Percentiles rank a stretch among this genome's conserved stretches.
Evolutionary conservation across 2,797 vertebrate genomes (phyloP).

Genomic region (Scomberomorus guttatus): DNA sequence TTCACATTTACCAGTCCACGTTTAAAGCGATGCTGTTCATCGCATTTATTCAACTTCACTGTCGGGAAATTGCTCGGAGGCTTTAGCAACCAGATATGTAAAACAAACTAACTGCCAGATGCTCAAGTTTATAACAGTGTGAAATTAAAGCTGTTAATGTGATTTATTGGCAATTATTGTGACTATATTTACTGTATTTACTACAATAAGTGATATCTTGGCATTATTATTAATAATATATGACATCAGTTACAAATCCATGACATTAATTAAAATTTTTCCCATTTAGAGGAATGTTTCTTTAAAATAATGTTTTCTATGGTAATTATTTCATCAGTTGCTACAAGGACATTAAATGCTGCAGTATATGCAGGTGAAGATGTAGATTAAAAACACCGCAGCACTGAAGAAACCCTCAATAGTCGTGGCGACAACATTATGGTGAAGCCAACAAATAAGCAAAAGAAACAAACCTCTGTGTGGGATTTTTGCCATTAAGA

Average conservation of each 20-base stretch:
- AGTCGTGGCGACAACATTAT: not conserved
- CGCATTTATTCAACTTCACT: not conserved
- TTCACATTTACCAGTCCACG: not conserved
- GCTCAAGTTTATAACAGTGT: not conserved
- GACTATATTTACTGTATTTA: not conserved
- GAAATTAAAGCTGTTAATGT: not conserved
- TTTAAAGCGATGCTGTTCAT: not conserved
- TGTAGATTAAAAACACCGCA: too few species aligned
- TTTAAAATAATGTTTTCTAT: not conserved
- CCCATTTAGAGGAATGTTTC: not conserved
- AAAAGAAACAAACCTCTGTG: not conserved
- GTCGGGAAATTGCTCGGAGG: not conserved
- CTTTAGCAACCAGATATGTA: not conserved
- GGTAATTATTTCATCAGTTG: not conserved
- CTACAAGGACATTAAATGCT: not conserved
- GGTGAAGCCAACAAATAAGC: not conserved
- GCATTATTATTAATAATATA: not conserved
- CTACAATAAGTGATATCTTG: not conserved
- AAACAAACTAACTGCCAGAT: not conserved
- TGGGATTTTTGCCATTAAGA: not conserved
- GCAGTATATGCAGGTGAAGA: not conserved
- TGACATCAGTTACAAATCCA: not conserved
- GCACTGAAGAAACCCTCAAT: not conserved
- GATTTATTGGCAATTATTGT: not conserved
- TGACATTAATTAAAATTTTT: not conserved